Evolutionary conservation across 35 echinoderm and acorn worm species (phyloP), one percentile per base, ranked within the genome.

Genomic region (Heliocidaris tuberculata): DNA sequence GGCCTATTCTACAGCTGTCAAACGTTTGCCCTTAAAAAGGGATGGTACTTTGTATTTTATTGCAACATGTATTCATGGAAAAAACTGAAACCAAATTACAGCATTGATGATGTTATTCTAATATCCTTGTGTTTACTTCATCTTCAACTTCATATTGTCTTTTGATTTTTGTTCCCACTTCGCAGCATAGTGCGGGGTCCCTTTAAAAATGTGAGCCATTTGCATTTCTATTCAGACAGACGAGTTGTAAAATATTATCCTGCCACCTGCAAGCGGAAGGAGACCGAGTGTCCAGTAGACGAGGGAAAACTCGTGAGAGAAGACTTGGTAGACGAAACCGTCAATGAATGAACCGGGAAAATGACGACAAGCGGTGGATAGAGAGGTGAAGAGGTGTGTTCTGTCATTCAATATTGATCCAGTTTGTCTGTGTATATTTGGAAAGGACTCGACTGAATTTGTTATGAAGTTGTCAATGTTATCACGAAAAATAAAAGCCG

Each of bases 401-500:
- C 65, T 78, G 7, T n/a, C 65, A 19, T 78, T 78, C 65, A 78
- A n/a, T 78, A 78, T 78, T 78, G 65, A 78, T 78, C 65, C 65
- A 78, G 65, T 27, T 78, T 27, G 65, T 21, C 7, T 78, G 65
- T 78, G 65, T 78, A 24, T 78, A 78, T 78, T 78, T 78, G 65
- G 65, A 78, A 78, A 78, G 65, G 65, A 78, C 65, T 78, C 65
- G 65, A n/a, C 65, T 78, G 21, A 78, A 78, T 78, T 78, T 19
- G 65, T 78, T 78, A 78, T 78, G 21, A 78, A 78, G 65, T 78
- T 78, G 65, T 78, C 65, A 78, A 78, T 78, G 65, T 78, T 78
- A 78, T 78, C 65, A 78, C 65, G 65, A 24, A n/a, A 7, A 78
- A n/a, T 78, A n/a, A 78, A n/a, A 78, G 65, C 27, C 65, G 27